These are phyloP conservation scores for Amblyopsis hoosieri DNA, from an alignment of 2,797 vertebrate species.

Conservation along the genomic window DNA sequence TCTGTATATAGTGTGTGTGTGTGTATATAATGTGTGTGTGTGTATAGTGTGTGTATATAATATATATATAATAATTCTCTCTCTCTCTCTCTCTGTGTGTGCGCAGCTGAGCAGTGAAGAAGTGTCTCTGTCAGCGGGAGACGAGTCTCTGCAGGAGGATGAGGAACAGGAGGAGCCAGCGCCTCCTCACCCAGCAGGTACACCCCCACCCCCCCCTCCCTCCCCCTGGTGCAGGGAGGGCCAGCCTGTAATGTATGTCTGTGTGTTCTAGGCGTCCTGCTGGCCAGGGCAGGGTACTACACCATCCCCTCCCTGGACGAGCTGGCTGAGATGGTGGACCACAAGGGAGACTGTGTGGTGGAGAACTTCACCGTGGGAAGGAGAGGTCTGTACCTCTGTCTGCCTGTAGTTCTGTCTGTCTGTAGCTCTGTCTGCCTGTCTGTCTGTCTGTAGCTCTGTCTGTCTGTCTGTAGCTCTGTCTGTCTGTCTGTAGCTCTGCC, in stretches of 20 bases:
- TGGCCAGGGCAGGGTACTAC: constrained; percentile 89
- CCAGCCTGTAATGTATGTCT: background rate
- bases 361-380: constrained; percentile 93
- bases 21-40: too few relatives aligned
- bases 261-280: constrained; percentile 81
- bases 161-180: constrained; percentile 75
- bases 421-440: too few relatives aligned
- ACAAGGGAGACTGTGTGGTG: constrained; percentile 86
- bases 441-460: too few relatives aligned
- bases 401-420: background rate
- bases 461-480: too few relatives aligned
- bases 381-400: constrained; percentile 78
- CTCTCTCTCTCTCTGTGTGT: too few relatives aligned
- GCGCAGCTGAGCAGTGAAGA: constrained; percentile 90
- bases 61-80: too few relatives aligned
- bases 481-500: too few relatives aligned
- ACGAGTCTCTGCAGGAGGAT: constrained; percentile 90
- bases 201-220: background rate
- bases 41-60: background rate
- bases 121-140: constrained; percentile 83
- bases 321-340: constrained; percentile 83
- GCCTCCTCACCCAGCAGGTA: constrained; percentile 89
- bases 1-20: too few relatives aligned
- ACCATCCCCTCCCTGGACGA: constrained; percentile 96
- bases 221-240: background rate